Conservation (phyloP, 2,797 vertebrate species). For the Bucorvus abyssinicus region DNA sequence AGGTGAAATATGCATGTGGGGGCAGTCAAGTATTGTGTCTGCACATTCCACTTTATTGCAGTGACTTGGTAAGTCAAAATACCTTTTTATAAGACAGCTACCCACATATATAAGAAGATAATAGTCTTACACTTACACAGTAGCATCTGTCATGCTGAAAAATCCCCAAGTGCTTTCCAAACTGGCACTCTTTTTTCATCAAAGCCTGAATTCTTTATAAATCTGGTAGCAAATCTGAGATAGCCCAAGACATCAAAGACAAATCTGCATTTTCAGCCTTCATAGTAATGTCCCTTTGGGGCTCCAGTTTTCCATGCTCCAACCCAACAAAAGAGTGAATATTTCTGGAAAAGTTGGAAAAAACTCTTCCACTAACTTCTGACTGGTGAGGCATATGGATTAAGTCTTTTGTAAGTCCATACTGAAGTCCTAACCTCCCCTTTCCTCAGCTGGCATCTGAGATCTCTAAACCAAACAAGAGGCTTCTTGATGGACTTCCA, state of each 20-base stretch:
- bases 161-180: slow-evolving; percentile 23
- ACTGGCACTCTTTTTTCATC: not conserved
- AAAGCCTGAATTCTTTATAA: not conserved
- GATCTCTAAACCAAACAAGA: not conserved
- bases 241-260: not conserved
- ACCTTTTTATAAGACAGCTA: slow-evolving; percentile 7
- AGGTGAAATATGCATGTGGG: slow-evolving; percentile 32
- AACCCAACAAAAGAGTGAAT: not conserved
- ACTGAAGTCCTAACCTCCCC: not conserved
- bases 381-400: not conserved
- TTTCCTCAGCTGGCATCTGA: not conserved
- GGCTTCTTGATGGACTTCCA: rapidly evolving
- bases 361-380: not conserved
- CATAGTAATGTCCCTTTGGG: not conserved
- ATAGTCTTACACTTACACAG: slow-evolving; percentile 24
- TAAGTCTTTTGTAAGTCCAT: not conserved
- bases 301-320: not conserved
- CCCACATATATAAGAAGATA: not conserved
- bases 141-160: slow-evolving; percentile 37
- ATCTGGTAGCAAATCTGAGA: not conserved
- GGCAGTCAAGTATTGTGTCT: slow-evolving; percentile 44
- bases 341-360: not conserved
- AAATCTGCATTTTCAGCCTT: not conserved
- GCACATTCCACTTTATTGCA: not conserved
- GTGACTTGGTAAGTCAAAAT: slow-evolving; percentile 30